Evolutionary conservation across 2,888 invertebrate genomes (phyloP).

Genomic region (Apodemia mormo): DNA sequence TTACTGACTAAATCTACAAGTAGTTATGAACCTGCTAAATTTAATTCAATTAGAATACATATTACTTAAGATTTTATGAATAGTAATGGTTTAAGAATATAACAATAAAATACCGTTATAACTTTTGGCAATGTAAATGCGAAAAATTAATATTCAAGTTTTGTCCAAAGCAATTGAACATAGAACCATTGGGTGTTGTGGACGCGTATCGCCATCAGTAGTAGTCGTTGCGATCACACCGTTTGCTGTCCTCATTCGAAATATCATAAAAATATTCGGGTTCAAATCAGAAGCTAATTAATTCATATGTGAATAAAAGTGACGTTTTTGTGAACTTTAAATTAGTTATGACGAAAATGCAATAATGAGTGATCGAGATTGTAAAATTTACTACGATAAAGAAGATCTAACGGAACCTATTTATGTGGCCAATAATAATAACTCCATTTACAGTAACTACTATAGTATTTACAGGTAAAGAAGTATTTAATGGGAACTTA

Average conservation of each 20-base stretch:
- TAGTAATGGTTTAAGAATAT: not conserved
- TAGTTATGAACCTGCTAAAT: too few species aligned
- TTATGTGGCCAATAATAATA: slow-evolving; percentile 69
- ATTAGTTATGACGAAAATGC: slow-evolving; percentile 42
- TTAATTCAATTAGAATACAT: too few species aligned
- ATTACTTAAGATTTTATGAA: too few species aligned
- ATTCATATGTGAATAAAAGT: slow-evolving; percentile 38
- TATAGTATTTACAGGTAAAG: slow-evolving; percentile 79
- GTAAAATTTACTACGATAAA: slow-evolving; percentile 60
- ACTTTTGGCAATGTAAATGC: slow-evolving; percentile 38
- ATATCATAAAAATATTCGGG: slow-evolving; percentile 64
- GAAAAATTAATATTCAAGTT: slow-evolving; percentile 70
- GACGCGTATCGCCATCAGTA: slow-evolving; percentile 58
- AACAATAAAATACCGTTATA: slow-evolving; percentile 12
- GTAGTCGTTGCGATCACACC: slow-evolving; percentile 68
- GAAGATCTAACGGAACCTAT: slow-evolving; percentile 61
- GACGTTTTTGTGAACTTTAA: slow-evolving; percentile 28
- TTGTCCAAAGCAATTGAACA: slow-evolving; percentile 65
- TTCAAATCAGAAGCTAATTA: slow-evolving; percentile 34
- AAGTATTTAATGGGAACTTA: too few species aligned
- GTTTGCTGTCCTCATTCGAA: slow-evolving; percentile 72
- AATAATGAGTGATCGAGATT: slow-evolving; percentile 70
- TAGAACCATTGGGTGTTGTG: slow-evolving; percentile 57
- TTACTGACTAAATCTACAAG: too few species aligned
- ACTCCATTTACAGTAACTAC: slow-evolving; percentile 81